Base-by-base conservation (phyloP, 2,888 invertebrate species). In the Dolomedes plantarius region DNA sequence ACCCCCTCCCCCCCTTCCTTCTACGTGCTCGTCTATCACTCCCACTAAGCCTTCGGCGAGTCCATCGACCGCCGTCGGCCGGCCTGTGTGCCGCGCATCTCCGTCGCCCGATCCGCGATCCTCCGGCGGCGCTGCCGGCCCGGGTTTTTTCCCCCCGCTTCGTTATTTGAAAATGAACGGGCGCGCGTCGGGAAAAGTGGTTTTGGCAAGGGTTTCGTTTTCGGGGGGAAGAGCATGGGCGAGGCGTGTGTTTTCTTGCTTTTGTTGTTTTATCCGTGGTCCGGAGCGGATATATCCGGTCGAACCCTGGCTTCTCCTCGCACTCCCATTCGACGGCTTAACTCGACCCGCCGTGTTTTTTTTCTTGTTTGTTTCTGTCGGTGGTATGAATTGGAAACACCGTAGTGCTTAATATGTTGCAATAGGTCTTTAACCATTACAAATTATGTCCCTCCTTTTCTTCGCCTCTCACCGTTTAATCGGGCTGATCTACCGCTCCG, bases 191-290 rank as follows among this genome's bases (percentile, higher is more conserved):
- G 23, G n/a, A n/a, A n/a, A 56, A 56, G 56, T 56, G 56, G 56
- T 56, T 56, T 56, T 56, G 56, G 56, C 56, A 56, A 56, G 56
- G 56, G 56, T 56, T 56, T 56, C 56, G 56, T 23, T 56, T 23
- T 9, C 13, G 65, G 29, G 9, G 29, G n/a, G n/a, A 28, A 28
- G 29, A 28, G 64, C 29, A 28, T 65, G 32, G 65, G 16, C 31
- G 29, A 31, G 2, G 56, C 23, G 56, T 5, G 23, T 23, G 56
- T 23, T 23, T 19, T 56, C 19, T 56, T 19, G 2, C 2, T 5
- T 23, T 56, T 56, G 56, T 56, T 56, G 19, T 56, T 56, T 56
- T 56, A 56, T 56, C 56, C 56, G 56, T 56, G 56, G 56, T 56
- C 56, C 56, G 56, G 56, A 56, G 56, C 56, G 56, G 19, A 56